Percentiles rank a stretch among this genome's conserved stretches.
phyloP scores from a whole-genome alignment of 2,888 invertebrate genomes.

The Napeogenes sylphis region DNA sequence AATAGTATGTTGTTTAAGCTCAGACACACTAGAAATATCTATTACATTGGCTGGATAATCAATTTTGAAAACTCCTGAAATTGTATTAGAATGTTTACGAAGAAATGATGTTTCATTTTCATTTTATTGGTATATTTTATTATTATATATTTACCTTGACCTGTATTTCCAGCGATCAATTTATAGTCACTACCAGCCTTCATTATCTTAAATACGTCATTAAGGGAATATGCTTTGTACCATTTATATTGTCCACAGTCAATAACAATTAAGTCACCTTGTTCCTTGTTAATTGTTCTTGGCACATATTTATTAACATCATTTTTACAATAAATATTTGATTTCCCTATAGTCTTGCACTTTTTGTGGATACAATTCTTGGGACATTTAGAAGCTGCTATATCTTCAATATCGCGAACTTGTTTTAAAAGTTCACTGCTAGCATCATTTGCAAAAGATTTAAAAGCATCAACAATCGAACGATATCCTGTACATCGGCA shows the following conservation, averaged over 20 bases:
- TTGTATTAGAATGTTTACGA: constrained; percentile 73
- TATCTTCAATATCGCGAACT: constrained; percentile 70
- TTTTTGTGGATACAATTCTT: constrained; percentile 43
- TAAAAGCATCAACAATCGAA: constrained; percentile 87
- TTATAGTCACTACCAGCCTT: constrained; percentile 59
- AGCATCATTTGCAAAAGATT: constrained; percentile 82
- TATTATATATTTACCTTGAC: constrained; percentile 77
- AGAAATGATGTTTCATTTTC: neutral
- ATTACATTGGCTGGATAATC: constrained; percentile 56
- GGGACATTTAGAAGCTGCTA: constrained; percentile 45
- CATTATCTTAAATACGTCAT: constrained; percentile 68
- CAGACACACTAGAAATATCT: constrained; percentile 59
- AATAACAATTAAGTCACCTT: constrained; percentile 70
- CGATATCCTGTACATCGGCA: constrained; percentile 89
- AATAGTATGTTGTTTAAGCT: constrained; percentile 49
- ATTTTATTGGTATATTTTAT: neutral
- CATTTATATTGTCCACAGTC: constrained; percentile 63
- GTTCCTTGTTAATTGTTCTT: constrained; percentile 35
- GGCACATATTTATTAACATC: constrained; percentile 20
- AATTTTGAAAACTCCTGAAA: constrained; percentile 60
- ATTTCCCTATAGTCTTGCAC: neutral
- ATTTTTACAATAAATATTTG: constrained; percentile 21
- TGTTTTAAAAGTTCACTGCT: constrained; percentile 68
- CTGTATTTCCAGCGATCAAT: constrained; percentile 83
- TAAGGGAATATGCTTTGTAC: constrained; percentile 68